A percentile compares a stretch with the other conserved stretches of the same genome.
These are phyloP conservation scores for Bombus cullumanus DNA, from an alignment of 1,140 invertebrate species.

Conservation along the genomic window DNA sequence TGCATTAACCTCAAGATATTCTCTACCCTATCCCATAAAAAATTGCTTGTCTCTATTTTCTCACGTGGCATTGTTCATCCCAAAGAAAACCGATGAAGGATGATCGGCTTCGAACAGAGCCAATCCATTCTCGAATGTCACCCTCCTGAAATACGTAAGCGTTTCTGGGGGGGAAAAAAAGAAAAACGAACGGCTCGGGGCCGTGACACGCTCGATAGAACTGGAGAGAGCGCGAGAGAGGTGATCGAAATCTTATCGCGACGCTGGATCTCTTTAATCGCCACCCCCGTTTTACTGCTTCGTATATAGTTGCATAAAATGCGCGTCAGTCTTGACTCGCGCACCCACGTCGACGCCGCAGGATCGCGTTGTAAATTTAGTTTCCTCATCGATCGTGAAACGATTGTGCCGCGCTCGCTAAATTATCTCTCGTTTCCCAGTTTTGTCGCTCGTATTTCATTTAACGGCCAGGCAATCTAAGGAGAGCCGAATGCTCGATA, in stretches of 20 bases:
- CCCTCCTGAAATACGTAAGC: not conserved
- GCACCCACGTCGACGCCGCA: constrained; percentile 22
- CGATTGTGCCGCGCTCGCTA: constrained; percentile 11
- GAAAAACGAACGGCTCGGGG: constrained; percentile 18
- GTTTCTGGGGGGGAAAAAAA: not conserved
- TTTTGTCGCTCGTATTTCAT: constrained; percentile 23
- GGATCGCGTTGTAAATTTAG: constrained; percentile 37
- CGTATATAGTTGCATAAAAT: constrained; percentile 52
- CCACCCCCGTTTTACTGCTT: constrained; percentile 48
- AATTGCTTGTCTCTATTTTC: not conserved
- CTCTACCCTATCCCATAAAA: not conserved
- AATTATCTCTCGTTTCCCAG: not conserved
- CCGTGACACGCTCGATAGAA: constrained; percentile 21
- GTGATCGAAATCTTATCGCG: constrained; percentile 48
- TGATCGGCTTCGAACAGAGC: not conserved
- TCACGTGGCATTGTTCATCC: too few relatives aligned
- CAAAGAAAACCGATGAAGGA: not conserved
- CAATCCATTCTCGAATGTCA: not conserved
- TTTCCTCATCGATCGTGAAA: constrained; percentile 14
- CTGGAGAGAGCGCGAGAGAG: constrained; percentile 21
- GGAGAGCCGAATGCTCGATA: not conserved
- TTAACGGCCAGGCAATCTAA: not conserved
- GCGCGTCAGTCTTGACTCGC: constrained; percentile 30
- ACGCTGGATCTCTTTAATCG: constrained; percentile 45
- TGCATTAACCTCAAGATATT: not conserved